phyloP scores from a whole-genome alignment of 2,888 invertebrate genomes.

The Pachymerium ferrugineum region DNA sequence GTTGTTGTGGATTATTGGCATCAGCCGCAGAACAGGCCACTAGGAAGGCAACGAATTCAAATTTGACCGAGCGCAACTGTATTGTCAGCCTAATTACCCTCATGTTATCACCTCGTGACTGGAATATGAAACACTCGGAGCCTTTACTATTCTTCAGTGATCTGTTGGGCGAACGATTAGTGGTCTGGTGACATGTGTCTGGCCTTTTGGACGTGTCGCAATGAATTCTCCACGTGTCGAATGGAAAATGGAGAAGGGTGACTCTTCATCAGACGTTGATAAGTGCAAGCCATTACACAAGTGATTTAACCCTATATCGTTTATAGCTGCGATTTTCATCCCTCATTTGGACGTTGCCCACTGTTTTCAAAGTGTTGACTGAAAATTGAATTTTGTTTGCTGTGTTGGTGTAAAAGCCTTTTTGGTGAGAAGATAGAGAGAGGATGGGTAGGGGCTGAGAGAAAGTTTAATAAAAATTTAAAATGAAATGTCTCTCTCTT shows the following conservation, averaged over 20 bases:
- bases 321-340: neutral
- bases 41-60: neutral
- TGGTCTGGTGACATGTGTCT: slow-evolving; percentile 5
- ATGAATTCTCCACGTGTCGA: slow-evolving; percentile 8
- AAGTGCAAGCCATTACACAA: neutral
- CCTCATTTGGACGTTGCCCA: neutral
- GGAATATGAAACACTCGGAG: slow-evolving; percentile 14
- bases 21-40: slow-evolving; percentile 6
- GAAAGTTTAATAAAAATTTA: neutral
- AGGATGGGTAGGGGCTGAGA: neutral
- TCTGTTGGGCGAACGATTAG: neutral
- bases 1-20: slow-evolving; percentile 14
- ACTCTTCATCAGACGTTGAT: slow-evolving; percentile 14
- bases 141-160: neutral
- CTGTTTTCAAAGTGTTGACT: neutral
- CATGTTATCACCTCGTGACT: slow-evolving; percentile 17
- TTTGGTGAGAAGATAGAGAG: neutral
- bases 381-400: neutral
- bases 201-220: slow-evolving; percentile 2
- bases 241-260: neutral
- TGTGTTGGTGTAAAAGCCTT: neutral
- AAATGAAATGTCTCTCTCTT: neutral
- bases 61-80: slow-evolving; percentile 3
- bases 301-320: neutral
- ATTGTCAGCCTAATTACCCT: slow-evolving; percentile 10